A percentile compares a stretch with the other conserved stretches of the same genome.
phyloP scores from a whole-genome alignment of 2,888 invertebrate species.

The Ethmia dodecea region DNA sequence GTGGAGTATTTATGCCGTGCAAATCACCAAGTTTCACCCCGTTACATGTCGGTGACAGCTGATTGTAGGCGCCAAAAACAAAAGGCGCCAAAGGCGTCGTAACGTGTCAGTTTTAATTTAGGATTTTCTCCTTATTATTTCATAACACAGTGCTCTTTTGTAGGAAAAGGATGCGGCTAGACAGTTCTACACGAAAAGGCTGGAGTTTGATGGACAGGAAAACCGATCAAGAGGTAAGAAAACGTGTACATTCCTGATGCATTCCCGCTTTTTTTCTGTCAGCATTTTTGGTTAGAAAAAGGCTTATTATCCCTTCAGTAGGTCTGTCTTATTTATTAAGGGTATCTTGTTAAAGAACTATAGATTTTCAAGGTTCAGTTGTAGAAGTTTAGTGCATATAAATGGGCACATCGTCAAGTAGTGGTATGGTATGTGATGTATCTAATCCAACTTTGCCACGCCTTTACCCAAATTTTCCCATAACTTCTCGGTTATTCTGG shows the following conservation, averaged over 20 bases:
- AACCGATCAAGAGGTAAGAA: constrained; percentile 61
- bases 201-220: constrained; percentile 68
- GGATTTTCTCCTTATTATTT: constrained; percentile 10
- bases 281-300: neutral
- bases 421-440: too few relatives aligned
- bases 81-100: constrained; percentile 53
- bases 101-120: constrained; percentile 14
- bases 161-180: constrained; percentile 57
- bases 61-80: constrained; percentile 68
- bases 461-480: too few relatives aligned
- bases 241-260: neutral
- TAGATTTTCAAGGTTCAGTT: too few relatives aligned
- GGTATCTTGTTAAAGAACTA: too few relatives aligned
- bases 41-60: constrained; percentile 57
- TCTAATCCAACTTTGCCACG: too few relatives aligned
- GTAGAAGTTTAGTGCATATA: too few relatives aligned
- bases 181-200: constrained; percentile 49
- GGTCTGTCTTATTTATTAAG: too few relatives aligned
- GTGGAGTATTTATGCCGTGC: constrained; percentile 20
- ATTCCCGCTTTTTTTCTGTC: constrained; percentile 51
- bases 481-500: too few relatives aligned
- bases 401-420: too few relatives aligned
- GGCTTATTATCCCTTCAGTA: too few relatives aligned
- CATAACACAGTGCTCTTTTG: constrained; percentile 25
- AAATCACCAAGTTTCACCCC: constrained; percentile 22